Evolutionary conservation across 2,888 invertebrate species (phyloP), one percentile per base, ranked within the genome.

Genomic region (Rhimphoctona megacephalus): DNA sequence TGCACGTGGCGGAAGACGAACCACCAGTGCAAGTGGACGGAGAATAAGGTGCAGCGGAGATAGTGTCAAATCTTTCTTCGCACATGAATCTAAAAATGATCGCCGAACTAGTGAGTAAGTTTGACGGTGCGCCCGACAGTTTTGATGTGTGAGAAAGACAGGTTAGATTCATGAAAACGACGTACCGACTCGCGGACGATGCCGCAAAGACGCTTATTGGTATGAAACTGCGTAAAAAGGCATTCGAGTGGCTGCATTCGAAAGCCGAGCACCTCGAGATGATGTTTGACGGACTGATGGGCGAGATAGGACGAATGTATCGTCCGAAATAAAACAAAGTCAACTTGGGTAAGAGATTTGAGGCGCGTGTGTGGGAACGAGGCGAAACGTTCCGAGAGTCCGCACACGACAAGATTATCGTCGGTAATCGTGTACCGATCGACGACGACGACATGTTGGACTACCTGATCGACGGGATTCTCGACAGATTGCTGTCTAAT

Each of bases 391-490:
- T 87, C 61, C 72, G 83, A 54, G 89, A 89, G 52, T 89, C 88
- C 70, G 79, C 54, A 14, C 87, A 88, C 39, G 85, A 84, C 22
- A 88, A 89, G 64, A 81, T 86, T 14, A 74, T 88, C 25, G 43
- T 87, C 22, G 84, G 80, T 1, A 89, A 87, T 66, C 70, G 77
- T 11, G 72, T 84, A 22, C 87, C 85, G 0, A 77, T 88, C 43
- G 77, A 73, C 17, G 76, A 81, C 14, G 73, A 64, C 19, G 85
- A 88, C 52, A 82, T 84, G 30, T 14, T 85, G 22, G 88, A 88
- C 36, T 87, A 88, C 33, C 30, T 87, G 11, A 85, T 88, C n/a
- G 87, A 88, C 8, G 88, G 87, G 11, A 87, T 88, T 30, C 85
- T 87, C 4, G 78, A 78, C 30, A 46, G 57, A 17, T 2, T 61